A percentile compares a stretch with the other conserved stretches of the same genome.
phyloP scores from a whole-genome alignment of 2,113 vertebrate species.

The Notechis scutatus region DNA sequence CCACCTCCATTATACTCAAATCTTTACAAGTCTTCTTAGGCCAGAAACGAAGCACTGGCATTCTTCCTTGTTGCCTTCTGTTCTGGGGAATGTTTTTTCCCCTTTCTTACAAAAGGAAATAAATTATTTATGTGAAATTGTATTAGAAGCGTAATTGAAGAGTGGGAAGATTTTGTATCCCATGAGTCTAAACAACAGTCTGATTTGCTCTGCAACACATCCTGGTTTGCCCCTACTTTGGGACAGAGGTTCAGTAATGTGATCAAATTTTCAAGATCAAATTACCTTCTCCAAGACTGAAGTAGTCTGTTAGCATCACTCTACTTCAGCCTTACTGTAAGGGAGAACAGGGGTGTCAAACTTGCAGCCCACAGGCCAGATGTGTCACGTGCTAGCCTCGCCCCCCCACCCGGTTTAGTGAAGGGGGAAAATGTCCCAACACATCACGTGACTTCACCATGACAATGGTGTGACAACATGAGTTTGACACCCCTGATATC shows the following conservation, averaged over 20 bases:
- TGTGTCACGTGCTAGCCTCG: no score
- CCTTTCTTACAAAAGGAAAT: neutral
- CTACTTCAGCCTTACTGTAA: neutral
- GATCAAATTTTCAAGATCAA: neutral
- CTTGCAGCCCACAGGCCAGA: no score
- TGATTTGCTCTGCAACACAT: neutral
- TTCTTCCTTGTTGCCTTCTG: neutral
- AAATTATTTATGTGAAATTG: neutral
- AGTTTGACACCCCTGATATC: neutral
- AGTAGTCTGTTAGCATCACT: neutral
- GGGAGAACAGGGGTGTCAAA: neutral
- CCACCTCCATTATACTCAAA: neutral
- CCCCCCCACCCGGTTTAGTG: no score
- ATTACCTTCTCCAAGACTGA: neutral
- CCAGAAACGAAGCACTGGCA: neutral
- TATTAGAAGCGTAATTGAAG: neutral
- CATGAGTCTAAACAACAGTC: neutral
- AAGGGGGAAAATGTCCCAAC: no score
- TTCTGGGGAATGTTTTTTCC: neutral
- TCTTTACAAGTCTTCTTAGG: neutral
- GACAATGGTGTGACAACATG: no score
- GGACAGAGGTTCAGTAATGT: neutral
- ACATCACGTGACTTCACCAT: no score
- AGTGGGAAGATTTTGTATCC: neutral
- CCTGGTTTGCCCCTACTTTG: neutral